Conservation (phyloP, 2,888 invertebrate genomes). For the Drosophila parthenogenetica region DNA sequence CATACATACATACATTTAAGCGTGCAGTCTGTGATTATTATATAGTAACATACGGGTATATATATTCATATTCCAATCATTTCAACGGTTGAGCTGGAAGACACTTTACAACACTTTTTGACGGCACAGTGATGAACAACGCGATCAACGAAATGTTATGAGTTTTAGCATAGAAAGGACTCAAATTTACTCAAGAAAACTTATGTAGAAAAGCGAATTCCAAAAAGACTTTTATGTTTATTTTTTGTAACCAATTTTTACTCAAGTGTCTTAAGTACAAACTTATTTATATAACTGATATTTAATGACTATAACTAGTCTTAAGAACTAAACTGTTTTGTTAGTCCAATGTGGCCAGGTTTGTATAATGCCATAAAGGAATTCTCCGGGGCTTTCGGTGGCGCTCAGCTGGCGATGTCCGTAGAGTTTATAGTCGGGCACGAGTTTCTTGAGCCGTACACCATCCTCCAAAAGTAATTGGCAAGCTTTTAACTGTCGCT, state of each 20-base stretch:
- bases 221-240: no score
- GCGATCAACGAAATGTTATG: conserved; percentile 20
- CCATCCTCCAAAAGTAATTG: conserved; percentile 88
- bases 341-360: conserved; percentile 88
- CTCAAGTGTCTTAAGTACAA: conserved; percentile 24
- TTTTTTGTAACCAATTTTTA: conserved; percentile 25
- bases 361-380: conserved; percentile 88
- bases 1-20: conserved; percentile 30
- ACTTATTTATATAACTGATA: conserved; percentile 1
- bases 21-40: conserved; percentile 22
- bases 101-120: conserved; percentile 55
- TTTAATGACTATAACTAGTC: not conserved
- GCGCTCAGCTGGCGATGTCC: conserved; percentile 89
- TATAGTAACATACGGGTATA: conserved; percentile 2
- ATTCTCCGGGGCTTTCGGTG: conserved; percentile 90
- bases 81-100: conserved; percentile 45
- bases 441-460: conserved; percentile 87
- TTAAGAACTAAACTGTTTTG: conserved; percentile 12
- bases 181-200: no score
- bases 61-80: conserved; percentile 78
- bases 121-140: conserved; percentile 38
- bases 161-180: not conserved
- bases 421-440: conserved; percentile 88
- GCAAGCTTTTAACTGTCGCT: conserved; percentile 87
- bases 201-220: no score